A percentile compares a stretch with the other conserved stretches of the same genome.
phyloP scores from a whole-genome alignment of 2,888 invertebrate species.

The Toxonevra muliebris region DNA sequence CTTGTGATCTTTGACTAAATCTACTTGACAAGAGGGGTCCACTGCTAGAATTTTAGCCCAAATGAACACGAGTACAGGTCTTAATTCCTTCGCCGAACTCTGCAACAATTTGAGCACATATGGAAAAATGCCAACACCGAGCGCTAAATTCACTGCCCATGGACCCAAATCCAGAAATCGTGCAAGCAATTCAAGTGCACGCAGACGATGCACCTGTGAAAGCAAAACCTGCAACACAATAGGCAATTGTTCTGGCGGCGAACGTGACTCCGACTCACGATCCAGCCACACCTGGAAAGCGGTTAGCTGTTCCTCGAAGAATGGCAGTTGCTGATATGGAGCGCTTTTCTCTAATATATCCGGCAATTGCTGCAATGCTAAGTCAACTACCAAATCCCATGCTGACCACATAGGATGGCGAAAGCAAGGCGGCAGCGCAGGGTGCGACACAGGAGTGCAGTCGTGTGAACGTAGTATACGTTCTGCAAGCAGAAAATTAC shows the following conservation, averaged over 20 bases:
- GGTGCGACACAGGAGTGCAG: conserved; percentile 95
- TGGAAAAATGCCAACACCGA: conserved; percentile 98
- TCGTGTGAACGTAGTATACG: conserved; percentile 95
- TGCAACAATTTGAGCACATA: conserved; percentile 97
- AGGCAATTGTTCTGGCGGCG: conserved; percentile 94
- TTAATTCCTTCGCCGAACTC: conserved; percentile 90
- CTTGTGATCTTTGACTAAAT: conserved; percentile 94
- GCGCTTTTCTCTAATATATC: conserved; percentile 72
- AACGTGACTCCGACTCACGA: conserved; percentile 74
- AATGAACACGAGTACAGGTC: conserved; percentile 94
- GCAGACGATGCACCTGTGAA: conserved; percentile 82
- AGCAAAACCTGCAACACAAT: conserved; percentile 92
- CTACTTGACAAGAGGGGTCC: conserved; percentile 94
- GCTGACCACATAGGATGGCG: conserved; percentile 95
- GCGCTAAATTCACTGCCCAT: conserved; percentile 94
- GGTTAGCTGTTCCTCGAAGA: conserved; percentile 97
- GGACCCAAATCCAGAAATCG: conserved; percentile 94
- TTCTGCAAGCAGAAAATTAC: conserved; percentile 97
- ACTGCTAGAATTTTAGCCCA: conserved; percentile 99
- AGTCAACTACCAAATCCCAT: conserved; percentile 97
- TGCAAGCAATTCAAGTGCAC: conserved; percentile 93
- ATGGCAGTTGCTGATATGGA: conserved; percentile 79
- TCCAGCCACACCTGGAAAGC: conserved; percentile 83
- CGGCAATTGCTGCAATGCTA: conserved; percentile 91
- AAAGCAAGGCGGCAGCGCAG: conserved; percentile 89